Base-by-base conservation (phyloP, 2,888 invertebrate genomes). In the Mythimna impura region DNA sequence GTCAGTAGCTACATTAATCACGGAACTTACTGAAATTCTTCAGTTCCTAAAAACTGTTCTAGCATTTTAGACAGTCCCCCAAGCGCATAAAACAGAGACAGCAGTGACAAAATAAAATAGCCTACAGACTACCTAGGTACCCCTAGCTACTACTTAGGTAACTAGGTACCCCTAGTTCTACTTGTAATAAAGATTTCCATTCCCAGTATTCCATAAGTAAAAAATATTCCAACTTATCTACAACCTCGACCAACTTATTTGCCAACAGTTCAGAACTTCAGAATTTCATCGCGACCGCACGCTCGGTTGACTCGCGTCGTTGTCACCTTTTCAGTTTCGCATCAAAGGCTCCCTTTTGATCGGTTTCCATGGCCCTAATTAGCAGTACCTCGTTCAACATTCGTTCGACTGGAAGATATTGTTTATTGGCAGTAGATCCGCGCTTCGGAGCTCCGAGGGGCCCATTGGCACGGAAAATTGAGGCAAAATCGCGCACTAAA, bases 351-450 rank as follows among this genome's bases (percentile, higher is more conserved):
- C 91, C 89, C 93, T 91, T 93, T 92, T 91, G 94, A 94, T 93
- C 93, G 92, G 90, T 91, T 92, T 91, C 92, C 93, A 91, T 90
- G 93, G 91, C 93, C 95, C 93, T 96, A 96, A 96, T 96, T 96
- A 96, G 94, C 94, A 91, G 91, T 92, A 92, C 90, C 93, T 91
- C 93, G 92, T 91, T 92, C 92, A 89, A 80, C 82, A 87, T 77
- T 88, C 92, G 88, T 86, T 91, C 94, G 88, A 78, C 90, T 90
- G 95, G 95, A 96, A 96, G 93, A 94, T 93, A 96, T 96, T 96
- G 96, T 94, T 95, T 96, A 96, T 95, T 95, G 95, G 94, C 92
- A 93, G 92, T 93, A 93, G 92, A 94, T 92, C 86, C 89, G 86
- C 89, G 90, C 84, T 88, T 87, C 86, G 88, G 86, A 88, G 89